A percentile compares a stretch with the other conserved stretches of the same genome.
Evolutionary conservation across 92 coral and sea anemone species (phyloP).

Genomic region (Hydrozoanthus gracilis): DNA sequence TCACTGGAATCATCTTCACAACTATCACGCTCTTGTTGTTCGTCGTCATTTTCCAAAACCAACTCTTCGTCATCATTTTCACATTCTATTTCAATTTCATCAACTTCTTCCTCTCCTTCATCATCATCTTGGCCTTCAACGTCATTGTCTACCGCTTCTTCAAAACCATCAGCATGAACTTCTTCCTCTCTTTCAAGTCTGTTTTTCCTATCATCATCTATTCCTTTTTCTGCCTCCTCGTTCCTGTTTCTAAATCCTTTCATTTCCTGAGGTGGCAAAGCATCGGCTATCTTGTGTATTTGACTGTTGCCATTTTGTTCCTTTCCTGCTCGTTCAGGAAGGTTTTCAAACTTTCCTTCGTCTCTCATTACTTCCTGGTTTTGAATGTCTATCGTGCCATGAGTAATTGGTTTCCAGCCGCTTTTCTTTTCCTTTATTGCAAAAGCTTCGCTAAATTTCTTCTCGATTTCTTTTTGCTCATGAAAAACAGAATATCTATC

Average conservation of each 20-base stretch:
- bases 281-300: not conserved
- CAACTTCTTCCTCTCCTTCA: not conserved
- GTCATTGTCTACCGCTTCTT: not conserved
- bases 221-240: not conserved
- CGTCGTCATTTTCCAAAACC: not conserved
- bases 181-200: not conserved
- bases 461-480: slow-evolving; percentile 4
- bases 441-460: not conserved
- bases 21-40: not conserved
- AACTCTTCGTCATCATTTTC: not conserved
- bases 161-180: not conserved
- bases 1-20: not conserved
- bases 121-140: not conserved
- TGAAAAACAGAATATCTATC: not conserved
- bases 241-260: not conserved
- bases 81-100: not conserved
- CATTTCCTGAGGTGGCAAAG: not conserved
- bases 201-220: not conserved
- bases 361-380: not conserved
- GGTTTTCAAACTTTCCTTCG: not conserved
- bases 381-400: not conserved
- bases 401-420: not conserved
- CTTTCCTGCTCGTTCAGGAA: not conserved
- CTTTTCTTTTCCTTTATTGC: not conserved
- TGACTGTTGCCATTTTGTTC: not conserved